Conservation (phyloP, 2,113 vertebrate species). For the Ramphastos sulfuratus region DNA sequence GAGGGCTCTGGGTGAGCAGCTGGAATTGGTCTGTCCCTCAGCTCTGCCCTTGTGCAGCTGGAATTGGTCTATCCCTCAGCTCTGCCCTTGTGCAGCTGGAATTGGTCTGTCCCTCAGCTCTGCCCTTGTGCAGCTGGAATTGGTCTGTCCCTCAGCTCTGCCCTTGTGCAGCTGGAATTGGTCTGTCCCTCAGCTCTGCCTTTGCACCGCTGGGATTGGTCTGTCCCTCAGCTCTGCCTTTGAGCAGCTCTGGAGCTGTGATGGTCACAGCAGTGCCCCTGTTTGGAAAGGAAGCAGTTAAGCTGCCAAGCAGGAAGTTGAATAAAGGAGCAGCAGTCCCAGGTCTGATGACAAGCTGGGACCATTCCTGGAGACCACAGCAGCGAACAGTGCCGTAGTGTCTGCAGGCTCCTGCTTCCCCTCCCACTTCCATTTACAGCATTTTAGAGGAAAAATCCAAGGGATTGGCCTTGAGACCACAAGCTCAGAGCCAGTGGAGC, state of each 20-base stretch:
- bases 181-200: no score
- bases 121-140: no score
- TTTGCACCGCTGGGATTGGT: no score
- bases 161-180: no score
- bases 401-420: constrained; percentile 6
- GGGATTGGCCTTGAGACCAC: neutral
- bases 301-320: constrained; percentile 46
- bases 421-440: constrained; percentile 22
- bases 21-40: no score
- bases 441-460: neutral
- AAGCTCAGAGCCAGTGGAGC: neutral
- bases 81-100: no score
- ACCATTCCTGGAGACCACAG: neutral
- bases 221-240: neutral
- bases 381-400: constrained; percentile 17
- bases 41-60: no score
- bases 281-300: constrained; percentile 42
- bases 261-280: neutral
- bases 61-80: no score
- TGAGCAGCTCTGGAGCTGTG: neutral
- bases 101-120: no score
- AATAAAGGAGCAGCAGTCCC: constrained; percentile 26
- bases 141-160: no score
- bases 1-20: neutral
- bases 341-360: neutral